Percentiles rank a stretch among this genome's conserved stretches.
These are phyloP conservation scores for Globicephala melas DNA, from an alignment of 2,113 vertebrate genomes.

Conservation along the genomic window DNA sequence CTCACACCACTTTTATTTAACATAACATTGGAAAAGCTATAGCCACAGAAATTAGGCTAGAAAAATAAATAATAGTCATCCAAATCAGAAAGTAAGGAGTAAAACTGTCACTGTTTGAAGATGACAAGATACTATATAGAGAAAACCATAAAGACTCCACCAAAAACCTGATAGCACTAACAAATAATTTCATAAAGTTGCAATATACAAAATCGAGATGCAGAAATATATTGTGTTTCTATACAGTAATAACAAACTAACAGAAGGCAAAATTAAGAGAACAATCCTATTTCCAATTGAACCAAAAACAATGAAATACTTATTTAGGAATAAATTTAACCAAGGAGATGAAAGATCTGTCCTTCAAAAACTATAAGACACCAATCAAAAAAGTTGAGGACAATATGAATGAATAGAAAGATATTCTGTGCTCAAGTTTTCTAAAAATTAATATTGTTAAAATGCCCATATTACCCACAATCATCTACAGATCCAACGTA, in stretches of 20 bases:
- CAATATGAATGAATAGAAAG: not conserved
- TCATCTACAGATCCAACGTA: not conserved
- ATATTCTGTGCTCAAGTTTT: not conserved
- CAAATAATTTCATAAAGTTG: not conserved
- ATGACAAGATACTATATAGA: not conserved
- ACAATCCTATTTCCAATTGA: not conserved
- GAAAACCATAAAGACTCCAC: not conserved
- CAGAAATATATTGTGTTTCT: not conserved
- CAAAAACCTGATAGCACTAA: not conserved
- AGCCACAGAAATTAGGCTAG: not conserved
- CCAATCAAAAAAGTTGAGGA: not conserved
- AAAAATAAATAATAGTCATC: no score
- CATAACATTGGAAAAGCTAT: not conserved
- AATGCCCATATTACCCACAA: not conserved
- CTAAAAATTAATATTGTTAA: not conserved
- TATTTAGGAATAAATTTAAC: not conserved
- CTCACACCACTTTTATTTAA: not conserved
- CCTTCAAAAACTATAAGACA: not conserved
- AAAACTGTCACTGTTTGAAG: not conserved
- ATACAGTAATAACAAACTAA: not conserved
- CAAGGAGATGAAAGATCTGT: not conserved
- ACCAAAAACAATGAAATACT: not conserved
- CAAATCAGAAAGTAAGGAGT: not conserved
- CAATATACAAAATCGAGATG: not conserved
- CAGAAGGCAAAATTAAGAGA: not conserved